Conservation (phyloP, 2,113 vertebrate species). For the Mionectes macconnelli region DNA sequence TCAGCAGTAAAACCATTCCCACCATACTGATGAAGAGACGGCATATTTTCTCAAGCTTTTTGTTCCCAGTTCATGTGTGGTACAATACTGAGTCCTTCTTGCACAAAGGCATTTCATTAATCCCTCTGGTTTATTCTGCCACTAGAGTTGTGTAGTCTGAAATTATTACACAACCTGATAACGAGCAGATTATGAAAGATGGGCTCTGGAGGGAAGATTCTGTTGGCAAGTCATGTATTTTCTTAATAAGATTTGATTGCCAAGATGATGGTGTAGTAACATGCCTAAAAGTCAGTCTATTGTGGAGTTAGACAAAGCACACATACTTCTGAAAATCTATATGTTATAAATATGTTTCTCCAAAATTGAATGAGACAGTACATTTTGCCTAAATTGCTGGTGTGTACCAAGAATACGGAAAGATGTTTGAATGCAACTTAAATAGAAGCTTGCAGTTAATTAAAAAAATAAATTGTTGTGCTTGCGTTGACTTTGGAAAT, state of each 20-base stretch:
- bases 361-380: not conserved
- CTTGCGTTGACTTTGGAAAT: not conserved
- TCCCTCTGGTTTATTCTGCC: not conserved
- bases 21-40: not conserved
- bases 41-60: not conserved
- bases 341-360: not conserved
- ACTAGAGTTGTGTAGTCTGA: not conserved
- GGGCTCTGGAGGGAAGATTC: not conserved
- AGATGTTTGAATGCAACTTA: not conserved
- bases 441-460: not conserved
- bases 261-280: not conserved
- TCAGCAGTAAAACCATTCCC: not conserved
- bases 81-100: not conserved
- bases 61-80: not conserved
- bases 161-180: conserved; percentile 11
- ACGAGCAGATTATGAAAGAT: conserved; percentile 39
- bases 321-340: not conserved
- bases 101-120: not conserved
- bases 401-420: not conserved
- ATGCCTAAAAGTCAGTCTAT: not conserved
- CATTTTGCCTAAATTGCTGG: not conserved
- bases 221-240: not conserved
- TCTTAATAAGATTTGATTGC: not conserved
- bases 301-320: not conserved
- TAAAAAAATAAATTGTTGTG: not conserved